Percentiles rank a stretch among this genome's conserved stretches.
Conservation (phyloP, 2,888 invertebrate species). For the Harmothoe impar region DNA sequence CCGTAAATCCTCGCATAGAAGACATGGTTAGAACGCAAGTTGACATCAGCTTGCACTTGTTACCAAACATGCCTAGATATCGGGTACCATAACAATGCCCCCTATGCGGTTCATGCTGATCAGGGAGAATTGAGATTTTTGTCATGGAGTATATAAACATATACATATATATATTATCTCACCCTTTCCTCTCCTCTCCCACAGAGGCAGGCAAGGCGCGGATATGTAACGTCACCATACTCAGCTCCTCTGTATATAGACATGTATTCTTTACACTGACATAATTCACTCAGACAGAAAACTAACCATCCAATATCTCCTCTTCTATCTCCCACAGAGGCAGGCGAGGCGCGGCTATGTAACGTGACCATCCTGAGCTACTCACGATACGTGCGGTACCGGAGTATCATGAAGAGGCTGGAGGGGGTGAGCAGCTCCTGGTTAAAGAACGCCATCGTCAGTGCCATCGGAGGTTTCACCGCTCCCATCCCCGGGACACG, state of each 20-base stretch:
- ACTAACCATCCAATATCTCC: neutral
- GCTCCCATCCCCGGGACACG: slow-evolving; percentile 87
- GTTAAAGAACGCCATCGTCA: slow-evolving; percentile 89
- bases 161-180: too few species aligned
- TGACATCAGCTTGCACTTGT: too few species aligned
- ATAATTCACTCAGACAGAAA: too few species aligned
- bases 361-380: slow-evolving; percentile 90
- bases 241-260: slow-evolving; percentile 95
- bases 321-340: slow-evolving; percentile 1
- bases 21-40: too few species aligned
- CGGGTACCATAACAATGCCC: too few species aligned
- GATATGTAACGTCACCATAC: slow-evolving; percentile 86
- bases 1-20: too few species aligned
- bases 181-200: neutral
- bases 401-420: slow-evolving; percentile 87
- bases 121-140: too few species aligned
- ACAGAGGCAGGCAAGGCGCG: neutral
- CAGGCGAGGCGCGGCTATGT: neutral
- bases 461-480: slow-evolving; percentile 91
- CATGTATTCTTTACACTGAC: too few species aligned
- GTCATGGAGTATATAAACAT: too few species aligned
- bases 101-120: too few species aligned
- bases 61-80: too few species aligned
- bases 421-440: slow-evolving; percentile 86
- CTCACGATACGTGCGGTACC: slow-evolving; percentile 92